Percentiles rank a stretch among this genome's conserved stretches.
Evolutionary conservation across 2,113 vertebrate species (phyloP).

Genomic region (Ivindomyrus marchei): DNA sequence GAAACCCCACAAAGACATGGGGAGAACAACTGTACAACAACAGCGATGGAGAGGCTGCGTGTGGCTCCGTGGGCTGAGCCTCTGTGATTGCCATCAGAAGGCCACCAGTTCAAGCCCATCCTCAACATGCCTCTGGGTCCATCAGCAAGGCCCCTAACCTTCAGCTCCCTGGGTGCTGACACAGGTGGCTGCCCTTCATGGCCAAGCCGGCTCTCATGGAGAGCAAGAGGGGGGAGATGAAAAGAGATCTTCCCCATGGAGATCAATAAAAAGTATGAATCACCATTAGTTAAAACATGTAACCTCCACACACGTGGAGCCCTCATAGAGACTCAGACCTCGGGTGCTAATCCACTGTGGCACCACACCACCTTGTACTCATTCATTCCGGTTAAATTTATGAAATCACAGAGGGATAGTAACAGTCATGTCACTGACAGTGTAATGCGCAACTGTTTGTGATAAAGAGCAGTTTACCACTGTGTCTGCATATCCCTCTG

Average conservation of each 20-base stretch:
- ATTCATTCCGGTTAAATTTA: not conserved
- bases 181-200: not conserved
- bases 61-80: too few species aligned
- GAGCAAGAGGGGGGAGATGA: not conserved
- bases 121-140: too few species aligned
- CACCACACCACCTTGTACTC: not conserved
- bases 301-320: not conserved
- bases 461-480: not conserved
- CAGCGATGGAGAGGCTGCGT: too few species aligned
- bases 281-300: not conserved
- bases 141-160: not conserved
- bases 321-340: not conserved
- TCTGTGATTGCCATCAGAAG: too few species aligned
- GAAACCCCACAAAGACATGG: not conserved
- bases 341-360: not conserved
- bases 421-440: not conserved
- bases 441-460: not conserved
- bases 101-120: too few species aligned
- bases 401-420: not conserved
- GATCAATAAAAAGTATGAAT: not conserved
- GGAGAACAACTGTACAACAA: not conserved
- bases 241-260: not conserved
- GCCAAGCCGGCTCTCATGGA: not conserved
- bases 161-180: not conserved
- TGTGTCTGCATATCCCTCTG: not conserved